These are phyloP conservation scores for Petrocephalus sullivani DNA, from an alignment of 2,797 vertebrate genomes.

Conservation along the genomic window DNA sequence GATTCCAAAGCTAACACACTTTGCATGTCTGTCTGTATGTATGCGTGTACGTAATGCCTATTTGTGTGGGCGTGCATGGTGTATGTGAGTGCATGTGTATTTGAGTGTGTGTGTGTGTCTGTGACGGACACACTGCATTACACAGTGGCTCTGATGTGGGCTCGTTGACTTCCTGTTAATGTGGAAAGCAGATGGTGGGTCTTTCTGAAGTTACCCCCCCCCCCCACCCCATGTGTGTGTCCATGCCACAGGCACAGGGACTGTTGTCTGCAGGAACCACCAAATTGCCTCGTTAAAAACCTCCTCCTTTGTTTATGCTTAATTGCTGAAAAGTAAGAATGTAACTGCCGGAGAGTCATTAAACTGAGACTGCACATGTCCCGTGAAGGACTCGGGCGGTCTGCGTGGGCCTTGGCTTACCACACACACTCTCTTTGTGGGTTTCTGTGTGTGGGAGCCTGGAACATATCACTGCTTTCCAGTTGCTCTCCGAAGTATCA, in stretches of 20 bases:
- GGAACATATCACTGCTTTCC: not conserved
- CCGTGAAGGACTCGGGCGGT: not conserved
- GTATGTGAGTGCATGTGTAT: not conserved
- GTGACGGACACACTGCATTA: not conserved
- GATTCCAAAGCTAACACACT: not conserved
- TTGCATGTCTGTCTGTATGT: not conserved
- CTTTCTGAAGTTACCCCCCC: not conserved
- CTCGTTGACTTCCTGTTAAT: not conserved
- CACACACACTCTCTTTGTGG: not conserved
- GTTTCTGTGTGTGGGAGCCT: not conserved
- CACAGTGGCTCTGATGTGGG: not conserved
- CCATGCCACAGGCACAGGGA: not conserved
- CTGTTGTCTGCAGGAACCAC: not conserved
- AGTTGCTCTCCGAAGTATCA: not conserved
- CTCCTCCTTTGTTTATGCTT: not conserved
- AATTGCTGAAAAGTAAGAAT: not conserved
- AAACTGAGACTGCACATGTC: not conserved
- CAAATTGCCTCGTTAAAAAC: not conserved
- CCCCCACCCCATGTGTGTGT: not conserved
- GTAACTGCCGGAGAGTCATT: not conserved
- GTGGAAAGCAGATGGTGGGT: not conserved
- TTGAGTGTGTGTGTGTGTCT: not conserved
- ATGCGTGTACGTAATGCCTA: not conserved
- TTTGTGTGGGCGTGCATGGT: not conserved
- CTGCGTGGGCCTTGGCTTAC: not conserved